Evolutionary conservation across 2,888 invertebrate species (phyloP).

Genomic region (Caenorhabditis panamensis): DNA sequence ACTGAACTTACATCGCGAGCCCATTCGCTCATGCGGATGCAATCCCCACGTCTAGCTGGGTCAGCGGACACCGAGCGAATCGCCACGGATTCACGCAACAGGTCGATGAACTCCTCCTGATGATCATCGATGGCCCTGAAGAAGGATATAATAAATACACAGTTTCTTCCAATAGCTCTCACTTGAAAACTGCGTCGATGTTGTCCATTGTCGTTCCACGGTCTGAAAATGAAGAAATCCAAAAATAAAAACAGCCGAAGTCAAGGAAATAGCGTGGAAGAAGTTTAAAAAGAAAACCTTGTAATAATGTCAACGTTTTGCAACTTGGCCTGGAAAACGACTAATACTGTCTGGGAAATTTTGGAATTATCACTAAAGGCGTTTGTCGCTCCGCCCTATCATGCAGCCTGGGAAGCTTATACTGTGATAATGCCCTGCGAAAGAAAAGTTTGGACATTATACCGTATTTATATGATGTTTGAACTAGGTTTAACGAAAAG

Average conservation of each 20-base stretch:
- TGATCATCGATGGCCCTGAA: constrained; percentile 89
- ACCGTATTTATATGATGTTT: constrained; percentile 5
- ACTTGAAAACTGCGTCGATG: constrained; percentile 61
- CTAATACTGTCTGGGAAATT: constrained; percentile 32
- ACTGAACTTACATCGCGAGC: constrained; percentile 71
- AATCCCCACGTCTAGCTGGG: constrained; percentile 89
- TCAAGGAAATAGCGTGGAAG: too few species aligned
- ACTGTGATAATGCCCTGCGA: constrained; percentile 25
- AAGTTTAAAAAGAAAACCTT: too few species aligned
- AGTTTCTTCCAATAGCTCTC: not conserved
- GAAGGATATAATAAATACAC: not conserved
- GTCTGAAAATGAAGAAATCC: too few species aligned
- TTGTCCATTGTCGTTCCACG: constrained; percentile 39
- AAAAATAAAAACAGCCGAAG: too few species aligned
- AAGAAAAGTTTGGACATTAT: constrained; percentile 21
- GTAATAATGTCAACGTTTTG: not conserved
- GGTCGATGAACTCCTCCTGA: constrained; percentile 87
- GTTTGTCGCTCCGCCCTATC: constrained; percentile 35
- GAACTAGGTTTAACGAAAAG: not conserved
- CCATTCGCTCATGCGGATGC: constrained; percentile 91
- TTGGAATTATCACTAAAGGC: constrained; percentile 42
- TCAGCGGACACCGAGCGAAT: constrained; percentile 96
- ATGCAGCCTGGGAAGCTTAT: constrained; percentile 49
- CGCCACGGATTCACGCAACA: constrained; percentile 90
- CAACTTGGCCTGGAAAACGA: constrained; percentile 34